These are phyloP conservation scores for Tympanoctomys barrerae DNA, from an alignment of 2,797 vertebrate genomes.

Conservation along the genomic window DNA sequence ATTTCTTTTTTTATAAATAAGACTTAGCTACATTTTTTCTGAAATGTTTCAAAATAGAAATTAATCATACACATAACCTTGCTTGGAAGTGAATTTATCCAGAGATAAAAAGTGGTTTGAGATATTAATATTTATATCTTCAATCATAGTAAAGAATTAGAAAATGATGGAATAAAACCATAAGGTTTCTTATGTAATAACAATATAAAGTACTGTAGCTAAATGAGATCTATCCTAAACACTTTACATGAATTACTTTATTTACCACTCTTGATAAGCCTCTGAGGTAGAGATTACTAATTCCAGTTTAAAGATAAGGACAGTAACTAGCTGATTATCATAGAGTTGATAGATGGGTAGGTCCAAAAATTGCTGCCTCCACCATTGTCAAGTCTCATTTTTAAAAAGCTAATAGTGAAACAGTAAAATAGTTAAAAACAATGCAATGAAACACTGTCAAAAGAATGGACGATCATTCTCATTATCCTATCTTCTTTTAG, in stretches of 20 bases:
- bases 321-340: background rate
- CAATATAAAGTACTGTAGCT: background rate
- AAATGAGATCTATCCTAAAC: background rate
- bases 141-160: conserved; percentile 19
- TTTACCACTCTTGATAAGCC: background rate
- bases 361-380: background rate
- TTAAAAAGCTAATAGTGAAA: background rate
- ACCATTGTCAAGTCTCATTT: background rate
- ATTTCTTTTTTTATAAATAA: conserved; percentile 36
- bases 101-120: background rate
- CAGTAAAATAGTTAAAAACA: conserved; percentile 8
- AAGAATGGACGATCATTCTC: background rate
- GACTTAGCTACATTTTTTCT: conserved; percentile 8
- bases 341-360: background rate
- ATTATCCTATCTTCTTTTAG: background rate
- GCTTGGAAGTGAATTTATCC: conserved; percentile 2
- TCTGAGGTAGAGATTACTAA: background rate
- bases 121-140: conserved; percentile 17
- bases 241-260: conserved; percentile 21
- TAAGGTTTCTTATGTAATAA: background rate
- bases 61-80: background rate
- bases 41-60: conserved; percentile 39
- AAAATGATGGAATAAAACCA: background rate
- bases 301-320: background rate
- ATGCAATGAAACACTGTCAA: background rate